Conservation (phyloP, 2,797 vertebrate genomes). For the Mionectes olivaceus region DNA sequence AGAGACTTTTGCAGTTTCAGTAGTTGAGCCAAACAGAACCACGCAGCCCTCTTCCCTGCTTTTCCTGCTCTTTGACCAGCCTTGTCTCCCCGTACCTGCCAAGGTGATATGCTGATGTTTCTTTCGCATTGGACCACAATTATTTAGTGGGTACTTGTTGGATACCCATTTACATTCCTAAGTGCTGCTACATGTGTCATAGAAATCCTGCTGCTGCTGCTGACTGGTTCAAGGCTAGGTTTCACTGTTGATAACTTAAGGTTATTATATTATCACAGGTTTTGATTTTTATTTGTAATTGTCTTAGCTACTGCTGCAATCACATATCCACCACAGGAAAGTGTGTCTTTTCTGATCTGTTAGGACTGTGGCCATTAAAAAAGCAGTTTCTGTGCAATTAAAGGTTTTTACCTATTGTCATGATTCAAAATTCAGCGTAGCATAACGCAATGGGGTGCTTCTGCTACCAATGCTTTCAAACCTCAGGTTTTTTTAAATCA, state of each 20-base stretch:
- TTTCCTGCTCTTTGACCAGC: neutral
- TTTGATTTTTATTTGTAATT: neutral
- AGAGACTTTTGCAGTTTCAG: neutral
- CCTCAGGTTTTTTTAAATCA: neutral
- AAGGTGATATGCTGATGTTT: neutral
- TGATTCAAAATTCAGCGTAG: neutral
- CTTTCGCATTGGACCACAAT: neutral
- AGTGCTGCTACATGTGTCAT: rapidly evolving
- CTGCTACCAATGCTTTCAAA: neutral
- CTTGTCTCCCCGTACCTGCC: neutral
- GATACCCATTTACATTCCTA: neutral
- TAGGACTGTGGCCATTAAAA: neutral
- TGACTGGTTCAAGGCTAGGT: neutral
- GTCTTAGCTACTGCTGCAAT: neutral
- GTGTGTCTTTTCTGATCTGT: neutral
- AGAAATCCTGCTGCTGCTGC: neutral
- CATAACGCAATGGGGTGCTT: neutral
- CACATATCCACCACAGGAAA: neutral
- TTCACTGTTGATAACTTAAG: neutral
- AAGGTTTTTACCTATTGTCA: neutral
- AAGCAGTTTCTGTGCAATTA: neutral
- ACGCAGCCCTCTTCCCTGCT: neutral
- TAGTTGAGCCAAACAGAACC: neutral
- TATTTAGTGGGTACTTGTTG: neutral
- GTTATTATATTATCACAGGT: neutral